Evolutionary conservation across 2,113 vertebrate species (phyloP), one percentile per base, ranked within the genome.

Genomic region (Turdus rufiventris): DNA sequence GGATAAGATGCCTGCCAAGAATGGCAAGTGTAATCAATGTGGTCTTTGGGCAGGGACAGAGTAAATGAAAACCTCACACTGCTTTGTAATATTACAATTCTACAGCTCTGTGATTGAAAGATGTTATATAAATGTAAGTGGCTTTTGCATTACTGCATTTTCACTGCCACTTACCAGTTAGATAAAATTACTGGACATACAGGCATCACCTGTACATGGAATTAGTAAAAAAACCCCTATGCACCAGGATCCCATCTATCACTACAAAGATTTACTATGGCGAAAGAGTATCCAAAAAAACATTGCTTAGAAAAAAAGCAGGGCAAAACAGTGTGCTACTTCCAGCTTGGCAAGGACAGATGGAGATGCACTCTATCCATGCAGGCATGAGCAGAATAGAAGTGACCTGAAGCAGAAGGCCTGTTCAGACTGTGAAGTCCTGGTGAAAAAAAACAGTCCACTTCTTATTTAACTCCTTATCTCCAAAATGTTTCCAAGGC

Each of bases 391-490:
- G 83, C 56, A 81, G 82, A 88, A 84, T 80, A 93, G 75, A 93
- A 96, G 85, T 93, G 94, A 94, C 92, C 93, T 95, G 68, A 80
- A 97, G 79, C 90, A 94, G 93, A 83, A 96, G 82, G 79, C 31
- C 65, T 90, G 78, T 34, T 94, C 92, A 74, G 80, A 68, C 40
- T 67, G 53, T 71, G 70, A 94, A 53, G 75, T 89, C 50, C 54
- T 0, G 0, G 34, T 81, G 54, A 92, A 90, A 93, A n/a, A 51
- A 79, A 89, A 53, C 28, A 73, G 38, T 40, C 72, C 19, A 42
- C 47, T 91, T 78, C 29, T 70, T 73, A 73, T 56, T 95, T 95
- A 96, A 94, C 85, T 88, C 63, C n/a, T 96, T 91, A 71, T 33
- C 25, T 84, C 56, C 53, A 67, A 80, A 74, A 71, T 9, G 8